phyloP scores from a whole-genome alignment of 2,797 vertebrate genomes.

The Lagocephalus sceleratus region DNA sequence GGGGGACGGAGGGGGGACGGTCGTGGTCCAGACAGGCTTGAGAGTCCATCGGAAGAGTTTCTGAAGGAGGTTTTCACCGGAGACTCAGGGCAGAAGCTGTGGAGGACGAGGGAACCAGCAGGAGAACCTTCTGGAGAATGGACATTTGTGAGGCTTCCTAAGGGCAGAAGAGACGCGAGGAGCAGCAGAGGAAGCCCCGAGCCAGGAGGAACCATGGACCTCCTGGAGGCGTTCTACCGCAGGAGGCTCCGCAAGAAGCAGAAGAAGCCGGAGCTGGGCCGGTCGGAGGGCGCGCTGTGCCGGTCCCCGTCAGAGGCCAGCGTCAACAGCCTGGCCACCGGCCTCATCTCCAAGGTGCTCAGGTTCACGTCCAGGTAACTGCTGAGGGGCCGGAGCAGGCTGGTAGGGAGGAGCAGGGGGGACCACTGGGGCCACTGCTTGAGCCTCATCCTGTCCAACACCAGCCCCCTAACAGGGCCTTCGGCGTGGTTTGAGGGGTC shows the following conservation, averaged over 20 bases:
- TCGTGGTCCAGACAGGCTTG: background rate
- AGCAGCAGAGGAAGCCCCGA: background rate
- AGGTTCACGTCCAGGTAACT: conserved; percentile 75
- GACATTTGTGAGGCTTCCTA: conserved; percentile 1
- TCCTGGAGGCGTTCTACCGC: conserved; percentile 70
- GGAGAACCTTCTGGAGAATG: too few species aligned
- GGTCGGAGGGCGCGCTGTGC: conserved; percentile 66
- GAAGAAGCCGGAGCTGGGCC: conserved; percentile 55
- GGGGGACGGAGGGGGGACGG: too few species aligned
- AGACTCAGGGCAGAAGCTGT: background rate
- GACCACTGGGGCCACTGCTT: too few species aligned
- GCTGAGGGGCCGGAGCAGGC: background rate
- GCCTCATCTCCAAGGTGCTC: conserved; percentile 74
- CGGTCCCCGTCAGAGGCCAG: conserved; percentile 62
- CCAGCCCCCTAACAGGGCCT: too few species aligned
- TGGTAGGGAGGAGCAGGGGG: too few species aligned
- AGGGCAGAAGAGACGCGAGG: background rate
- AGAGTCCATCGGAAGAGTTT: too few species aligned
- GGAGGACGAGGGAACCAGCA: background rate
- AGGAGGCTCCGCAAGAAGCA: conserved; percentile 74
- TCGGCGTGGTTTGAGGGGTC: too few species aligned
- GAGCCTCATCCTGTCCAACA: too few species aligned
- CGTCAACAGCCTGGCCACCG: conserved; percentile 65
- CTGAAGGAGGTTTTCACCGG: background rate
- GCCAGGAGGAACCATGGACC: conserved; percentile 49